These are phyloP conservation scores for Styela plicata DNA, from an alignment of 23 tunicate genomes.

Conservation along the genomic window DNA sequence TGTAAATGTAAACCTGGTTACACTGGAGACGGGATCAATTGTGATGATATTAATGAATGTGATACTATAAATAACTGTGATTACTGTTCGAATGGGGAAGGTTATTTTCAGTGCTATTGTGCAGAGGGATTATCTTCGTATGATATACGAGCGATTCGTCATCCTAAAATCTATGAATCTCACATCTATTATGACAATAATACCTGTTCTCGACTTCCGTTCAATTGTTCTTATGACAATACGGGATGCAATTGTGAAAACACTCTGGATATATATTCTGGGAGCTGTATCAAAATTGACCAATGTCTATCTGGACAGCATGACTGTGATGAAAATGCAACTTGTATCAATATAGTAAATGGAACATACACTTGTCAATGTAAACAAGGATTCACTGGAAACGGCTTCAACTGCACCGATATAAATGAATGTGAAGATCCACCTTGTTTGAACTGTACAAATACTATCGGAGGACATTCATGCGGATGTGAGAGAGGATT, in stretches of 20 bases:
- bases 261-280: not conserved
- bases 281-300: not conserved
- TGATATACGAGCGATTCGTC: not conserved
- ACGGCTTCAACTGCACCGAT: not conserved
- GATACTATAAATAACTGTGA: not conserved
- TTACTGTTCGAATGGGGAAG: not conserved
- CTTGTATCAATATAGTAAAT: not conserved
- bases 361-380: not conserved
- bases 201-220: not conserved
- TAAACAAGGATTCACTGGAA: not conserved
- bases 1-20: constrained; percentile 39
- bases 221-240: not conserved
- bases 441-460: too few relatives aligned
- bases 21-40: constrained; percentile 22
- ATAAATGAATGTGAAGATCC: too few relatives aligned
- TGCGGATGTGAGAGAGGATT: too few relatives aligned
- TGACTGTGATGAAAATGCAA: not conserved
- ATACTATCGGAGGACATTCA: too few relatives aligned
- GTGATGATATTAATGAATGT: constrained; percentile 35
- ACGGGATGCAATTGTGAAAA: not conserved
- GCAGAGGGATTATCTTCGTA: not conserved
- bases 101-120: not conserved
- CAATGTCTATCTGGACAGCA: not conserved
- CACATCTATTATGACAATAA: not conserved
- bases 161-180: not conserved